These are phyloP conservation scores for Orchesella flavescens DNA, from an alignment of 2,888 invertebrate species.

Conservation along the genomic window DNA sequence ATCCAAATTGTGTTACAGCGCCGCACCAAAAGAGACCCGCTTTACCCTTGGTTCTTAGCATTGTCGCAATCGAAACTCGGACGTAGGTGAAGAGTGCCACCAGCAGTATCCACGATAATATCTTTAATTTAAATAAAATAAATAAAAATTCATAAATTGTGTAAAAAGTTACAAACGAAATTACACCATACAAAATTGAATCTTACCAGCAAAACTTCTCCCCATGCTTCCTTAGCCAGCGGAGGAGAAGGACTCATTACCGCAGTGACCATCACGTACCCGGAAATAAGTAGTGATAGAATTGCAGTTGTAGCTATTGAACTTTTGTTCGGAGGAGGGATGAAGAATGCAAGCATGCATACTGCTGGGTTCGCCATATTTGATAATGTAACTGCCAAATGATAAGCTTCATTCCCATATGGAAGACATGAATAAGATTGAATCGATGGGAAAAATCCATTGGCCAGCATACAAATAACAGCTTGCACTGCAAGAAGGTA, in stretches of 20 bases:
- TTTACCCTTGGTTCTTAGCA: slow-evolving; percentile 83
- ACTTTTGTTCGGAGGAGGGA: slow-evolving; percentile 75
- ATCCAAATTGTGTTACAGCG: slow-evolving; percentile 84
- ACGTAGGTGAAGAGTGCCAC: slow-evolving; percentile 83
- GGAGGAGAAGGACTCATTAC: slow-evolving; percentile 84
- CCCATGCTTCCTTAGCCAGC: slow-evolving; percentile 77
- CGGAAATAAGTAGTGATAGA: slow-evolving; percentile 77
- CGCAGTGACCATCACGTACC: slow-evolving; percentile 83
- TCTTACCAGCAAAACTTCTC: slow-evolving; percentile 81
- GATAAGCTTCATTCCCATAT: slow-evolving; percentile 85
- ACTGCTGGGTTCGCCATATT: slow-evolving; percentile 88
- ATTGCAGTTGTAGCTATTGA: slow-evolving; percentile 76
- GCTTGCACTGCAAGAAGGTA: slow-evolving; percentile 74
- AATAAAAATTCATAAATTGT: background rate
- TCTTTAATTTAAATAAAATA: slow-evolving; percentile 75
- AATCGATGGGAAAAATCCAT: slow-evolving; percentile 86
- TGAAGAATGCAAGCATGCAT: slow-evolving; percentile 79
- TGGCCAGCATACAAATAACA: slow-evolving; percentile 81
- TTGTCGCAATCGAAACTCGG: slow-evolving; percentile 84
- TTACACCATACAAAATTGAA: background rate
- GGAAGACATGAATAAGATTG: slow-evolving; percentile 88
- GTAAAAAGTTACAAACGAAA: background rate
- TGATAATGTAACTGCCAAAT: slow-evolving; percentile 84
- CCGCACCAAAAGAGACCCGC: slow-evolving; percentile 86
- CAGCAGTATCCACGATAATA: slow-evolving; percentile 82